Percentiles rank a stretch among this genome's conserved stretches.
These are phyloP conservation scores for Pristionchus exspectatus DNA, from an alignment of 2,888 invertebrate genomes.

Conservation along the genomic window DNA sequence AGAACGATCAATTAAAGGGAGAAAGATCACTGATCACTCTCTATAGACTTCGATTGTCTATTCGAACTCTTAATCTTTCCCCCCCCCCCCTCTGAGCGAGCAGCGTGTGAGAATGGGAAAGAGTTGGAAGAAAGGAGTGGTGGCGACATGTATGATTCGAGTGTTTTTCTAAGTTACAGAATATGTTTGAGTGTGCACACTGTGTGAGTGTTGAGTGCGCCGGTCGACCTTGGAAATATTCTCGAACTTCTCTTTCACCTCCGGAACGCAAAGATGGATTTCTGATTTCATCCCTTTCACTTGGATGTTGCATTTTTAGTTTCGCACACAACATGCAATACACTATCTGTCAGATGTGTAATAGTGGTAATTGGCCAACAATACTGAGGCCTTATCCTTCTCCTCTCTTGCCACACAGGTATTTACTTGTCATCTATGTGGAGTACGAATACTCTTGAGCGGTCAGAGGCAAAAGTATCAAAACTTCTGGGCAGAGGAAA, in stretches of 20 bases:
- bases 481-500: neutral
- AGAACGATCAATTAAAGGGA: neutral
- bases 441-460: too few relatives aligned
- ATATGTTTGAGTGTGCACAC: neutral
- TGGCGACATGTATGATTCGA: neutral
- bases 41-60: neutral
- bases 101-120: neutral
- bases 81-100: neutral
- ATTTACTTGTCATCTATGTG: too few relatives aligned
- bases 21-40: neutral
- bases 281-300: neutral
- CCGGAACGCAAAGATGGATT: neutral
- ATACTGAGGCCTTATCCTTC: too few relatives aligned
- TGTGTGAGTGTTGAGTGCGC: too few relatives aligned
- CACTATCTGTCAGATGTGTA: too few relatives aligned
- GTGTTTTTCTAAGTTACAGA: neutral
- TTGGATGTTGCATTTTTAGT: neutral
- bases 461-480: too few relatives aligned
- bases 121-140: neutral
- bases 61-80: neutral
- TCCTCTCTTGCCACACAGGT: too few relatives aligned
- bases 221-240: neutral
- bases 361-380: too few relatives aligned
- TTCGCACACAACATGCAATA: too few relatives aligned
- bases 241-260: neutral